Evolutionary conservation across 2,797 vertebrate species (phyloP).

Genomic region (Podarcis siculus): DNA sequence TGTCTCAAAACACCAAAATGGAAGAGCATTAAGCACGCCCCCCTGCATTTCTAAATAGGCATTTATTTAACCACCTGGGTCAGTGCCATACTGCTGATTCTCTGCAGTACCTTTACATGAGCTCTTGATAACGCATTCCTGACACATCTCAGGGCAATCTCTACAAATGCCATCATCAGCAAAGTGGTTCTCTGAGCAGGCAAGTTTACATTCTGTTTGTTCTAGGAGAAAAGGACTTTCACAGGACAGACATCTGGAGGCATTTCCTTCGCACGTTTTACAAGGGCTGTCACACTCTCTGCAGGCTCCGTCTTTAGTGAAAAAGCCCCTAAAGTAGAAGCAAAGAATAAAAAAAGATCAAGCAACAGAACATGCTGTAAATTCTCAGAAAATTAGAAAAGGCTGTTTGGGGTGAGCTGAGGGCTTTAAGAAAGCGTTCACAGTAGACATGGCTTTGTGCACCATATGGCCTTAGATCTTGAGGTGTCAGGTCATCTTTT

Average conservation of each 20-base stretch:
- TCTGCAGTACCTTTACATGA: conserved; percentile 83
- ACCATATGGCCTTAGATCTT: not conserved
- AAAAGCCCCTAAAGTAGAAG: conserved; percentile 82
- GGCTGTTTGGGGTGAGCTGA: not conserved
- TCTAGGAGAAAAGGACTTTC: conserved; percentile 75
- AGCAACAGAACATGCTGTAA: not conserved
- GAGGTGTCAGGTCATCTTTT: too few relatives aligned
- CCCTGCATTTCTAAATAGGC: not conserved
- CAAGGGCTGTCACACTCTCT: conserved; percentile 81
- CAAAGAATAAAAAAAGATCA: conserved; percentile 25
- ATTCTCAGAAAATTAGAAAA: not conserved
- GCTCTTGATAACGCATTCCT: conserved; percentile 79
- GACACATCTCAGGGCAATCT: conserved; percentile 84
- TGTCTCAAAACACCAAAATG: not conserved
- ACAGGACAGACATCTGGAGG: conserved; percentile 85
- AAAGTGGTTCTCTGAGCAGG: conserved; percentile 83
- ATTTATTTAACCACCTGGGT: not conserved
- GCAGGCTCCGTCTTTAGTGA: conserved; percentile 67
- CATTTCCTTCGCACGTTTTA: conserved; percentile 78
- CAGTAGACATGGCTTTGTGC: not conserved
- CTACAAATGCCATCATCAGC: conserved; percentile 78
- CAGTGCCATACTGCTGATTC: not conserved
- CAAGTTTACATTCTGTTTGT: conserved; percentile 74
- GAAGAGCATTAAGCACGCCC: not conserved
- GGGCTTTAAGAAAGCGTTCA: not conserved